Evolutionary conservation across 2,888 invertebrate genomes (phyloP), one percentile per base, ranked within the genome.

Genomic region (Formica aserva): DNA sequence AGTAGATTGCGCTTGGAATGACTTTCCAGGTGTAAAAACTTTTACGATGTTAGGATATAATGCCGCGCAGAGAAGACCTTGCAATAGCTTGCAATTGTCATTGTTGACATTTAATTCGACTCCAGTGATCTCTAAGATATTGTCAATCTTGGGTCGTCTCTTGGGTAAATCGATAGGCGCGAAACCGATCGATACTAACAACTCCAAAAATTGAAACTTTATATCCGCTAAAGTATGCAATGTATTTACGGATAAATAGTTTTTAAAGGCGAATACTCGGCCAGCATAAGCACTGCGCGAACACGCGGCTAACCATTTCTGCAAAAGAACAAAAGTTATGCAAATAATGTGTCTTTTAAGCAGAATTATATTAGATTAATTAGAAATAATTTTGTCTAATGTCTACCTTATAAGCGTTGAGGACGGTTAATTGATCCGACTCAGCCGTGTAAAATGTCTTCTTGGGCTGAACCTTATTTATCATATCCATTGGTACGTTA

Each of bases 21-120:
- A 97, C 92, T 97, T 97, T 90, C 97, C 97, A 0, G 98, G 98
- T 0, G 97, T 97, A 71, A 97, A 95, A 9, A 97, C 97, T 95
- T 98, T 97, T 0, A 98, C 97, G 48, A 99, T 96, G 93, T 98
- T 98, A 0, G 99, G 99, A 95, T 99, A 99, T 29, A 98, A 95
- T 0, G 99, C 98, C 1, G 98, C 98, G 93, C 98, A 98, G 63
- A 99, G 95, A 38, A 99, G 97, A 0, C 98, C 98, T 74, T 97
- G 96, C 29, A 98, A 93, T n/a, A 98, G 94, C 82, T 96, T 96
- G 84, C 96, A 96, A 91, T 98, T 98, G 6, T 97, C 97, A 3
- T 97, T 97, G 90, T 98, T 97, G 11, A 95, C 95, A 92, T 98
- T 98, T 48, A 97, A 95, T 95, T 96, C 96, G 22, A 95, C 93